Evolutionary conservation across 2,888 invertebrate genomes (phyloP).

Genomic region (Pandemis corylana): DNA sequence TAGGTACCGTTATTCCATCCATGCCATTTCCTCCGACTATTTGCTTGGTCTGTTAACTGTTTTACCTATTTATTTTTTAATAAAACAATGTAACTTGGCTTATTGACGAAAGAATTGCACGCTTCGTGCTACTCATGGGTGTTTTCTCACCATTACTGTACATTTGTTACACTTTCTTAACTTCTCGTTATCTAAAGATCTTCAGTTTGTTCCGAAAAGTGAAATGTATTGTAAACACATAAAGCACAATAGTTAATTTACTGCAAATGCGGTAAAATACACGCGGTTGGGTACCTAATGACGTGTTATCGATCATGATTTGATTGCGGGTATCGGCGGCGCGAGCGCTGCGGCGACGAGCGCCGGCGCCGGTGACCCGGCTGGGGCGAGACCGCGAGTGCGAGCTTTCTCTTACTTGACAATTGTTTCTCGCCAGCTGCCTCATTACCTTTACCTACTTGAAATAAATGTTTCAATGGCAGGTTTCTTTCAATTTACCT

Average conservation of each 20-base stretch:
- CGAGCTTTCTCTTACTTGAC: conserved; percentile 38
- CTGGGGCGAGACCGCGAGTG: conserved; percentile 7
- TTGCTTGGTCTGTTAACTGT: background rate
- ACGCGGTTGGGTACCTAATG: conserved; percentile 22
- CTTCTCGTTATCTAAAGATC: conserved; percentile 16
- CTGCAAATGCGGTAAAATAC: conserved; percentile 18
- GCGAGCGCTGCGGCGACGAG: conserved; percentile 8
- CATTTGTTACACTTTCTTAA: conserved; percentile 21
- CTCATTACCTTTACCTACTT: conserved; percentile 41
- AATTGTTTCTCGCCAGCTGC: conserved; percentile 40
- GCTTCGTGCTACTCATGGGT: conserved; percentile 5
- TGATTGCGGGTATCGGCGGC: conserved; percentile 24
- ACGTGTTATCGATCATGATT: conserved; percentile 14
- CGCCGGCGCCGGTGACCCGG: conserved; percentile 35
- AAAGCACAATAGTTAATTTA: background rate
- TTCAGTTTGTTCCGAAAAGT: conserved; percentile 23
- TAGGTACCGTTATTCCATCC: background rate
- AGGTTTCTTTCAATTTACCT: conserved; percentile 40
- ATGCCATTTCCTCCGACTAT: background rate
- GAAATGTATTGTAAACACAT: conserved; percentile 14
- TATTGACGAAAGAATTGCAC: conserved; percentile 1
- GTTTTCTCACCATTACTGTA: conserved; percentile 12
- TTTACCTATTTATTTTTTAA: background rate
- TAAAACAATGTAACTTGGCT: background rate
- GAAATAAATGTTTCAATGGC: conserved; percentile 36